phyloP scores from a whole-genome alignment of 1,140 invertebrate genomes.

The Brachionus angularis region DNA sequence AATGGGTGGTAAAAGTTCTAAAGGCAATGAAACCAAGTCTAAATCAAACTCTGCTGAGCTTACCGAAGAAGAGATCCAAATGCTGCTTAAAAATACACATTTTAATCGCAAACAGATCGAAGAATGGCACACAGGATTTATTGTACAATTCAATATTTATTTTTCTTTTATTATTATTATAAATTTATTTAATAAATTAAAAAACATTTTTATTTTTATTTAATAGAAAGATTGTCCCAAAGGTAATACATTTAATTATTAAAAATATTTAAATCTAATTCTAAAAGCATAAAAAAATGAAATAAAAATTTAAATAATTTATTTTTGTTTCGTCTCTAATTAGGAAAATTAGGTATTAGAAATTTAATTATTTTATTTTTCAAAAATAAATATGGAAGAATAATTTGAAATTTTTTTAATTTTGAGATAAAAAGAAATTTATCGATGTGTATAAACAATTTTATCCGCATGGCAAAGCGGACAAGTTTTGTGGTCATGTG shows the following conservation, averaged over 20 bases:
- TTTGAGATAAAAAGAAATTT: slow-evolving; percentile 44
- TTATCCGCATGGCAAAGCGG: slow-evolving; percentile 43
- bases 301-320: no score
- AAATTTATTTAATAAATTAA: neutral
- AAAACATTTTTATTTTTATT: neutral
- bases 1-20: slow-evolving; percentile 38
- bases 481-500: slow-evolving; percentile 44
- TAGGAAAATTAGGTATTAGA: no score
- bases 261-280: no score
- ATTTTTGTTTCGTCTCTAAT: no score
- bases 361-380: no score
- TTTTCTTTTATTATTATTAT: neutral
- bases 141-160: neutral
- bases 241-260: no score
- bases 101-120: slow-evolving; percentile 40
- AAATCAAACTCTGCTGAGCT: slow-evolving; percentile 26
- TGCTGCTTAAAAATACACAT: slow-evolving; percentile 33
- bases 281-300: no score
- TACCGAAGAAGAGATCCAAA: slow-evolving; percentile 42
- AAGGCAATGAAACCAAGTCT: slow-evolving; percentile 14
- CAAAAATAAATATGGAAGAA: neutral
- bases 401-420: no score
- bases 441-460: slow-evolving; percentile 44
- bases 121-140: slow-evolving; percentile 44
- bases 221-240: slow-evolving; percentile 44